These are phyloP conservation scores for Semnornis frantzii DNA, from an alignment of 2,113 vertebrate species.

Conservation along the genomic window DNA sequence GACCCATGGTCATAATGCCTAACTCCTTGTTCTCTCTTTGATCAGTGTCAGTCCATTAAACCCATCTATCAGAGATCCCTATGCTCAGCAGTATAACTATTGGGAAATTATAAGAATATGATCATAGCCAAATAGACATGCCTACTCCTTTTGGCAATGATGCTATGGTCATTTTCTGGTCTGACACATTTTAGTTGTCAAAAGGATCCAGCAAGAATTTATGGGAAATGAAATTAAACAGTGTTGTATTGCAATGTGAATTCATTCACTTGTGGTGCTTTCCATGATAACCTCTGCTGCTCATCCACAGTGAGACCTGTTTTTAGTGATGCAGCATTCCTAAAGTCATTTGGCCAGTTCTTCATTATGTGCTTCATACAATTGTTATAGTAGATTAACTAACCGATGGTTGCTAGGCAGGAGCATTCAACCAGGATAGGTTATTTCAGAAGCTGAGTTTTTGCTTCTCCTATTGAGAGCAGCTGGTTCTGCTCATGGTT, in stretches of 20 bases:
- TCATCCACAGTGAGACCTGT: neutral
- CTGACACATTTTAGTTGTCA: neutral
- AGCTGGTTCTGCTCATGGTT: neutral
- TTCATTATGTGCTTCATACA: conserved; percentile 3
- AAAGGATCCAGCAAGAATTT: neutral
- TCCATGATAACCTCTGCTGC: neutral
- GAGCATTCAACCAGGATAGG: neutral
- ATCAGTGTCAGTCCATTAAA: conserved; percentile 43
- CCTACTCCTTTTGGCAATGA: neutral
- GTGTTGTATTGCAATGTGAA: neutral
- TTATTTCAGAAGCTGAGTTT: conserved; percentile 15
- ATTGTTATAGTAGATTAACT: conserved; percentile 47
- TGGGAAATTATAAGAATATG: conserved; percentile 1
- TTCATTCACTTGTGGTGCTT: neutral
- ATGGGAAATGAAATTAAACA: neutral
- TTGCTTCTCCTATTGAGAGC: neutral
- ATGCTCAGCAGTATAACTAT: neutral
- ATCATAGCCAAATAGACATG: neutral
- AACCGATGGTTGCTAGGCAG: conserved; percentile 9
- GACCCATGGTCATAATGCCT: neutral
- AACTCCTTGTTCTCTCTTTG: neutral
- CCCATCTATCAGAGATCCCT: neutral
- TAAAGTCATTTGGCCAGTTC: neutral
- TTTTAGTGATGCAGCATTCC: neutral
- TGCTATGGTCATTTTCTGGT: neutral